Base-by-base conservation (phyloP, 2,888 invertebrate species). In the Brachyptera risi region DNA sequence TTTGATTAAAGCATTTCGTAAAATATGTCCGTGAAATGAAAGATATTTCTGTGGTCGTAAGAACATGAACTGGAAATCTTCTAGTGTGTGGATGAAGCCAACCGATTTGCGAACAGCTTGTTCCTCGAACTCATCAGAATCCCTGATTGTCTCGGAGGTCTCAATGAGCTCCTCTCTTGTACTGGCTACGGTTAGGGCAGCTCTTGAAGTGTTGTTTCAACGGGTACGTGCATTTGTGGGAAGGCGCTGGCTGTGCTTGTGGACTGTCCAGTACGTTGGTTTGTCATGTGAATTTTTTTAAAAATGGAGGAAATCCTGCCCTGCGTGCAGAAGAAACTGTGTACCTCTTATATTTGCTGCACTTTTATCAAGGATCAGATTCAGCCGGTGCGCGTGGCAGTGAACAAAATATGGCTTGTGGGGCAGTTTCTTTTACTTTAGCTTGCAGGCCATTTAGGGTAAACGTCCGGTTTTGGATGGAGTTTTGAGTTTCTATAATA, bases 171-270 rank as follows among this genome's bases (percentile, higher is more conserved):
- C 3, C 0, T 35, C 27, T 15, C 23, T 35, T 9, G 15, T 23
- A 54, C 15, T 35, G 1, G 19, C 24, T 24, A 50, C 17, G 24
- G 40, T 40, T 13, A 24, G 11, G 7, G 56, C 54, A 19, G 26
- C 17, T 42, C 57, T 15, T 9, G 42, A 49, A 2, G 19, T 31
- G 13, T 56, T 58, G 63, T 58, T 61, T 57, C 57, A 58, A 13
- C 57, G 17, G 24, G 49, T 58, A 23, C 57, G 44, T 2, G 57
- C 31, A 42, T 19, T 24, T n/a, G 57, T 11, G 9, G 61, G 56
- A 17, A 61, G 47, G 11, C 37, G 26, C 27, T 21, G 27, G n/a
- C n/a, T n/a, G n/a, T 38, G 21, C 15, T 15, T n/a, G n/a, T n/a
- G n/a, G n/a, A n/a, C n/a, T n/a, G n/a, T n/a, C n/a, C n/a, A n/a